phyloP scores from a whole-genome alignment of 2,797 vertebrate genomes.

The Premnoplex brunnescens region DNA sequence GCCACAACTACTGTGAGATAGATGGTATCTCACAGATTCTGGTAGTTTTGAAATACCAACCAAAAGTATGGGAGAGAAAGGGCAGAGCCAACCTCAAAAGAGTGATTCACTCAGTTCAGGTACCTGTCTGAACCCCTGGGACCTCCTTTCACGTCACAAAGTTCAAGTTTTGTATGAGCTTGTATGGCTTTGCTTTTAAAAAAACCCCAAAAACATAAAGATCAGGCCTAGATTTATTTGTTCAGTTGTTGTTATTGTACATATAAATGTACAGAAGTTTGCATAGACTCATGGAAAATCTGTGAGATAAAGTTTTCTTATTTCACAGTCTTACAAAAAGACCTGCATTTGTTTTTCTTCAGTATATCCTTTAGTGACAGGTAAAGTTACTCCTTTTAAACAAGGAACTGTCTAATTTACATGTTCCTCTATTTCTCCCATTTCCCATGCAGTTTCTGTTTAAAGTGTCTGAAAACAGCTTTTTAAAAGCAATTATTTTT shows the following conservation, averaged over 20 bases:
- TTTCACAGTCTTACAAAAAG: background rate
- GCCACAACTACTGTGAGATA: background rate
- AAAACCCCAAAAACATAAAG: background rate
- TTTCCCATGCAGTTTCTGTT: background rate
- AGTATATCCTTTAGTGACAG: background rate
- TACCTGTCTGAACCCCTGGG: background rate
- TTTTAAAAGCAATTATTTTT: constrained; percentile 21
- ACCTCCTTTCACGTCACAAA: background rate
- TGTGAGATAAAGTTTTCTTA: background rate
- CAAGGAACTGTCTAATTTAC: background rate
- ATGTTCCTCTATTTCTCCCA: background rate
- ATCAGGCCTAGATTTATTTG: background rate
- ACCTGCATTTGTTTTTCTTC: background rate
- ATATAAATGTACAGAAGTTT: background rate
- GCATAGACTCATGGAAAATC: background rate
- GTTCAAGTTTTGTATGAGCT: background rate
- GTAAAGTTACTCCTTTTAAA: background rate
- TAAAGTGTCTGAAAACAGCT: background rate
- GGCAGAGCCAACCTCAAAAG: background rate
- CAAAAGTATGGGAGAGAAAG: background rate
- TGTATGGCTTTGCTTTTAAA: background rate
- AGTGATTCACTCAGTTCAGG: background rate
- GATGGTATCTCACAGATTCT: background rate
- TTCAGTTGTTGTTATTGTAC: background rate
- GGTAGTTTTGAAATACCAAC: constrained; percentile 18